A percentile compares a stretch with the other conserved stretches of the same genome.
Conservation (phyloP, 2,888 invertebrate genomes). For the Dilophus febrilis region DNA sequence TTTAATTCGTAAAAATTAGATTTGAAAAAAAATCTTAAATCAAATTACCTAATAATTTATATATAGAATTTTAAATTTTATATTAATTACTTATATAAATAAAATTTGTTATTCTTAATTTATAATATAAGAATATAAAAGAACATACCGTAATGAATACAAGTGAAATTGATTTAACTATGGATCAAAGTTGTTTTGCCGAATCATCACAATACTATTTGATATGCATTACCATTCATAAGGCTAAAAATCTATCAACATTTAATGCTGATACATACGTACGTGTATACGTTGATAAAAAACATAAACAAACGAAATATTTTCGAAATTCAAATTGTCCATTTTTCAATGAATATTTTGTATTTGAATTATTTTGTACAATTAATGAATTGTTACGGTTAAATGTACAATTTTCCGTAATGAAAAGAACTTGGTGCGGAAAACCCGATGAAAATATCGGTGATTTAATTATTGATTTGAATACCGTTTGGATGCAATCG, state of each 20-base stretch:
- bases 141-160: not conserved
- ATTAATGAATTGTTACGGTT: conserved; percentile 38
- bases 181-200: conserved; percentile 21
- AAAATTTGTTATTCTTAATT: too few relatives aligned
- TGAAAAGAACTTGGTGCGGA: conserved; percentile 31
- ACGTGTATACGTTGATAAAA: conserved; percentile 41
- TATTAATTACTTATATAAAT: too few relatives aligned
- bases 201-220: conserved; percentile 32
- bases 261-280: conserved; percentile 42
- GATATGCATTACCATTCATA: conserved; percentile 46
- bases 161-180: not conserved
- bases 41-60: too few relatives aligned
- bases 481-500: conserved; percentile 53
- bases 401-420: conserved; percentile 41
- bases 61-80: too few relatives aligned
- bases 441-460: conserved; percentile 38
- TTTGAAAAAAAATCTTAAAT: too few relatives aligned
- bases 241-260: conserved; percentile 40
- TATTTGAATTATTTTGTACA: conserved; percentile 43
- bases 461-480: conserved; percentile 43
- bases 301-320: conserved; percentile 39
- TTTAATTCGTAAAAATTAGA: too few relatives aligned
- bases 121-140: too few relatives aligned
- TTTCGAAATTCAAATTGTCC: conserved; percentile 43
- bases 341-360: conserved; percentile 54